These are phyloP conservation scores for Amphipoea oculea DNA, from an alignment of 2,888 invertebrate genomes.

Conservation along the genomic window DNA sequence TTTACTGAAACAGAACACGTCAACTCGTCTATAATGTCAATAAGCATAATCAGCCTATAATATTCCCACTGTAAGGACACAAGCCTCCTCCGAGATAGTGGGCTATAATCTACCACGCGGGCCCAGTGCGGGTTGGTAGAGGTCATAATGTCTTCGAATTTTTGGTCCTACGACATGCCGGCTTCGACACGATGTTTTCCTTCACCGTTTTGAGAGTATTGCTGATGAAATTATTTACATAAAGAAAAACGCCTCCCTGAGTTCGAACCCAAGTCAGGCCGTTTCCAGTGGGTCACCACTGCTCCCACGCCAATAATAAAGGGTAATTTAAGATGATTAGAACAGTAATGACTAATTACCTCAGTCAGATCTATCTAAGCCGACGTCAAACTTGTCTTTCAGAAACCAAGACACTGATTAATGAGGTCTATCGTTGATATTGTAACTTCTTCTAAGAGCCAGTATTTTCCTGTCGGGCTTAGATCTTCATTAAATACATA, in stretches of 20 bases:
- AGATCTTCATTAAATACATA: not conserved
- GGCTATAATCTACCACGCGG: not conserved
- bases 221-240: not conserved
- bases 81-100: not conserved
- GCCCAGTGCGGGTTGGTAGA: not conserved
- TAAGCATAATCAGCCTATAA: not conserved
- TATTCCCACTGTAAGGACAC: not conserved
- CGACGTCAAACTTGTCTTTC: conserved; percentile 34
- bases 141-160: not conserved
- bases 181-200: not conserved
- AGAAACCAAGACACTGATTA: conserved; percentile 50
- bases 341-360: conserved; percentile 30
- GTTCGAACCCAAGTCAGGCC: not conserved
- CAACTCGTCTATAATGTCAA: not conserved
- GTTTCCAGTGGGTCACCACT: not conserved
- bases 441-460: conserved; percentile 17
- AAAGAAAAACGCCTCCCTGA: not conserved
- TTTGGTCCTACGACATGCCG: not conserved
- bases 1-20: conserved; percentile 40
- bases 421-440: conserved; percentile 30
- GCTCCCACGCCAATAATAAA: conserved; percentile 7
- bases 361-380: conserved; percentile 27
- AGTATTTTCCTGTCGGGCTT: conserved; percentile 14
- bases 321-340: conserved; percentile 22
- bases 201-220: not conserved